Evolutionary conservation across 2,888 invertebrate species (phyloP).

Genomic region (Cerastis rubricosa): DNA sequence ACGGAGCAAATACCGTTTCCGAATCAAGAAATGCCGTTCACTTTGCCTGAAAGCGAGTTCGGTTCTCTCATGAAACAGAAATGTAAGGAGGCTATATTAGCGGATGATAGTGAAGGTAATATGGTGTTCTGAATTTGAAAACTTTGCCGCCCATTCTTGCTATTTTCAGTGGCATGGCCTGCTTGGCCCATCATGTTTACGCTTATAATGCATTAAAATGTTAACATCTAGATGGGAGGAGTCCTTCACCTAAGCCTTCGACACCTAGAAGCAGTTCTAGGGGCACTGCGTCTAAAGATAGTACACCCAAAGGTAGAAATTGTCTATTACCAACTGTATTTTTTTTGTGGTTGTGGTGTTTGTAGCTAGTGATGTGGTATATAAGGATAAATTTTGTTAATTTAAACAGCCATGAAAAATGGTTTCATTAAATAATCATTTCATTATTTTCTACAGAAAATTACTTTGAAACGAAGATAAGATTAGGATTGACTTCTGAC

Average conservation of each 20-base stretch:
- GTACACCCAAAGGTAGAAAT: conserved; percentile 85
- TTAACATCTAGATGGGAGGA: conserved; percentile 80
- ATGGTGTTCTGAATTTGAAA: conserved; percentile 24
- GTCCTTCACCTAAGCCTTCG: conserved; percentile 84
- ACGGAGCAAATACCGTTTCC: conserved; percentile 92
- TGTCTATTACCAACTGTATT: conserved; percentile 55
- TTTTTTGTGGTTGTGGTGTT: conserved; percentile 46
- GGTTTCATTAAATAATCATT: background rate
- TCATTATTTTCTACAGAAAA: conserved; percentile 34
- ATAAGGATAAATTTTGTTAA: background rate
- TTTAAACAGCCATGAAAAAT: conserved; percentile 1
- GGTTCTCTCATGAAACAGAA: conserved; percentile 89
- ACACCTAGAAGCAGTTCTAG: conserved; percentile 87
- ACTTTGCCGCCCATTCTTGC: conserved; percentile 18
- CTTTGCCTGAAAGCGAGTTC: conserved; percentile 91
- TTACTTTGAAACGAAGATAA: conserved; percentile 42
- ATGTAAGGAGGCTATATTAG: conserved; percentile 85
- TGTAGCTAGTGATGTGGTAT: conserved; percentile 31
- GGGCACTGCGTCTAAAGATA: conserved; percentile 86
- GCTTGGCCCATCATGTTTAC: conserved; percentile 19
- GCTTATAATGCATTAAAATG: conserved; percentile 59
- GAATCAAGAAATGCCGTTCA: conserved; percentile 90
- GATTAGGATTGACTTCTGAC: conserved; percentile 24
- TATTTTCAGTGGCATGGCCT: conserved; percentile 28
- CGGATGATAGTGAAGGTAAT: conserved; percentile 86